A percentile compares a stretch with the other conserved stretches of the same genome.
These are phyloP conservation scores for Erpornis zantholeuca DNA, from an alignment of 2,113 vertebrate genomes.

Conservation along the genomic window DNA sequence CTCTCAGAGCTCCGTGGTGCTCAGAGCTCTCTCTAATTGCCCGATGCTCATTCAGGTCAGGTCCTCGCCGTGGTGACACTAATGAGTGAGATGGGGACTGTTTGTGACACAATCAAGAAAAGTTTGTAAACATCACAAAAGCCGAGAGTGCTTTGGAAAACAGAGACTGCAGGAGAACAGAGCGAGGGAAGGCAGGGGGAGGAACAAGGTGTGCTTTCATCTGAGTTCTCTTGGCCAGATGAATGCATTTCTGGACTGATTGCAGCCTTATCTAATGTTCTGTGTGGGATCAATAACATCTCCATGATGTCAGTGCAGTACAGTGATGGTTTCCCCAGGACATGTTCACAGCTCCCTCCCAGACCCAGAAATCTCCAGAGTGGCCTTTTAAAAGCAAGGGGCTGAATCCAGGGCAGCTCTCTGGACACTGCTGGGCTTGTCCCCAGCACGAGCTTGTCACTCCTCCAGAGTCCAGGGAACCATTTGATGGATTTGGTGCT, in stretches of 20 bases:
- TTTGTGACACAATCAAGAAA: slow-evolving; percentile 43
- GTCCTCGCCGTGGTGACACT: neutral
- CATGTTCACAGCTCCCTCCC: neutral
- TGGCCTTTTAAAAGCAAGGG: neutral
- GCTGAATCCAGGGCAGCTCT: neutral
- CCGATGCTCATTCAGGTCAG: slow-evolving; percentile 28
- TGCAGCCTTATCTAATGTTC: neutral
- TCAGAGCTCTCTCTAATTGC: neutral
- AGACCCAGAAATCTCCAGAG: neutral
- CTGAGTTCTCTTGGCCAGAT: neutral
- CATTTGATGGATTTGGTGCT: neutral
- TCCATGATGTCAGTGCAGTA: neutral
- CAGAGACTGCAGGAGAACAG: neutral
- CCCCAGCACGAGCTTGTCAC: neutral
- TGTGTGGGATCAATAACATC: neutral
- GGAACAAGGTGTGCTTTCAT: neutral
- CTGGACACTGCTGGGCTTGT: rapidly evolving
- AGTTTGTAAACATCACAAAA: slow-evolving; percentile 45
- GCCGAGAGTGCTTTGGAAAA: neutral
- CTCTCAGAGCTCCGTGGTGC: neutral
- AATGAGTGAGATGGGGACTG: slow-evolving; percentile 9
- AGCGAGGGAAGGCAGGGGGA: neutral
- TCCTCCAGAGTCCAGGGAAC: neutral
- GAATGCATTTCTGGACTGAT: neutral
- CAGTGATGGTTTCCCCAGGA: neutral